Evolutionary conservation across 1,140 invertebrate species (phyloP).

Genomic region (Drosophila murphyi): DNA sequence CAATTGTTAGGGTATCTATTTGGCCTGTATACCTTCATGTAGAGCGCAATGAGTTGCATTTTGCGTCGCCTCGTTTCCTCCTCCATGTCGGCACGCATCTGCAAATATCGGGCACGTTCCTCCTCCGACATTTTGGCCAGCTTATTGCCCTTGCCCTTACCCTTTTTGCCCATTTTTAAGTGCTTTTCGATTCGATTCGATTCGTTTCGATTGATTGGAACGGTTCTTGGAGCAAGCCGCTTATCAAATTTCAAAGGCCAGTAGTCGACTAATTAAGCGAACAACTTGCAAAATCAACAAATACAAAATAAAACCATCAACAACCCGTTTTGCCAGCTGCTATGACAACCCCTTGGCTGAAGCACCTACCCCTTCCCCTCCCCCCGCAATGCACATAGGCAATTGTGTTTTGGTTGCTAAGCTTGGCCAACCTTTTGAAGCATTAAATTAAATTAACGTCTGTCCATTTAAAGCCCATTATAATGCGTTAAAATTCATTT

Average conservation of each 20-base stretch:
- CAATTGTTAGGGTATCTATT: background rate
- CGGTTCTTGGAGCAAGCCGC: constrained; percentile 30
- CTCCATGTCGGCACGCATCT: constrained; percentile 91
- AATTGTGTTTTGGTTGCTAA: constrained; percentile 24
- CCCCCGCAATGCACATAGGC: no score
- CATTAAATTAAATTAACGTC: constrained; percentile 28
- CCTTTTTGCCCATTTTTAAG: constrained; percentile 88
- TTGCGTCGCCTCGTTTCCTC: constrained; percentile 91
- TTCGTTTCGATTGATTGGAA: constrained; percentile 15
- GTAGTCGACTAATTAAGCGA: constrained; percentile 56
- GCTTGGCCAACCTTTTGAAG: constrained; percentile 9
- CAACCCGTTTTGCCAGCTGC: constrained; percentile 13
- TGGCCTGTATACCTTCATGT: constrained; percentile 88
- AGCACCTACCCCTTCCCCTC: background rate
- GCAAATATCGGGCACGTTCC: constrained; percentile 90
- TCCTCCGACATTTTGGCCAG: constrained; percentile 92
- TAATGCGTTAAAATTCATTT: constrained; percentile 33
- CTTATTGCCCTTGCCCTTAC: constrained; percentile 88
- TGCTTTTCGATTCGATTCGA: background rate
- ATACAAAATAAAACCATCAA: constrained; percentile 34
- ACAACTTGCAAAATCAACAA: constrained; percentile 11
- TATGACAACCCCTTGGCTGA: constrained; percentile 24
- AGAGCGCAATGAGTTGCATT: constrained; percentile 90
- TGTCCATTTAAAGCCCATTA: constrained; percentile 35
- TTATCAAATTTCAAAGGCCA: constrained; percentile 64